Percentiles rank a stretch among this genome's conserved stretches.
Evolutionary conservation across 2,797 vertebrate species (phyloP).

Genomic region (Poeciliopsis infans): DNA sequence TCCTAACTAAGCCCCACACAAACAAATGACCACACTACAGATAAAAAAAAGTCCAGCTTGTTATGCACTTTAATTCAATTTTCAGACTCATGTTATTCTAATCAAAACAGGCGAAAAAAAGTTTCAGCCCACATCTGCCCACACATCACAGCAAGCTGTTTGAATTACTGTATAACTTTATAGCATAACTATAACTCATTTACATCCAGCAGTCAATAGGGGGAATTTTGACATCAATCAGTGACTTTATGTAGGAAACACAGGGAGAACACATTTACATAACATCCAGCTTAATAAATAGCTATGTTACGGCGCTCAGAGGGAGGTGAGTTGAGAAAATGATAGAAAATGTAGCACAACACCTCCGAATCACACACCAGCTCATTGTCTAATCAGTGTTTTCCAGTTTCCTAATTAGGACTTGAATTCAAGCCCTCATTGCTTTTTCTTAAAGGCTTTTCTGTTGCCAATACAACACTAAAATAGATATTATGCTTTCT

Average conservation of each 20-base stretch:
- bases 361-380: constrained; percentile 55
- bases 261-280: constrained; percentile 57
- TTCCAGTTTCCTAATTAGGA: constrained; percentile 37
- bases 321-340: constrained; percentile 56
- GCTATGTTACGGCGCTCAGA: constrained; percentile 40
- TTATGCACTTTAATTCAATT: constrained; percentile 16
- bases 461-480: constrained; percentile 25
- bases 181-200: constrained; percentile 25
- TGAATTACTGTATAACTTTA: constrained; percentile 19
- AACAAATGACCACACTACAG: constrained; percentile 24
- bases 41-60: constrained; percentile 4
- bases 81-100: constrained; percentile 12
- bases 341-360: constrained; percentile 56
- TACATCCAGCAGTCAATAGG: constrained; percentile 31
- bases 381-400: constrained; percentile 56
- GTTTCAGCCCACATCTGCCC: constrained; percentile 26
- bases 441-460: constrained; percentile 4
- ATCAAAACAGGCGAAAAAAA: constrained; percentile 14
- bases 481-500: constrained; percentile 40
- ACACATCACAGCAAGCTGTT: constrained; percentile 27
- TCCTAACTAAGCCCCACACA: constrained; percentile 6
- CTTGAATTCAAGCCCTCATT: constrained; percentile 19
- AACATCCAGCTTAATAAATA: constrained; percentile 54
- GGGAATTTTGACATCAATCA: constrained; percentile 48
- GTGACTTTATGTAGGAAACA: constrained; percentile 45